These are phyloP conservation scores for Sminthurinus aureus DNA, from an alignment of 2,888 invertebrate genomes.

Conservation along the genomic window DNA sequence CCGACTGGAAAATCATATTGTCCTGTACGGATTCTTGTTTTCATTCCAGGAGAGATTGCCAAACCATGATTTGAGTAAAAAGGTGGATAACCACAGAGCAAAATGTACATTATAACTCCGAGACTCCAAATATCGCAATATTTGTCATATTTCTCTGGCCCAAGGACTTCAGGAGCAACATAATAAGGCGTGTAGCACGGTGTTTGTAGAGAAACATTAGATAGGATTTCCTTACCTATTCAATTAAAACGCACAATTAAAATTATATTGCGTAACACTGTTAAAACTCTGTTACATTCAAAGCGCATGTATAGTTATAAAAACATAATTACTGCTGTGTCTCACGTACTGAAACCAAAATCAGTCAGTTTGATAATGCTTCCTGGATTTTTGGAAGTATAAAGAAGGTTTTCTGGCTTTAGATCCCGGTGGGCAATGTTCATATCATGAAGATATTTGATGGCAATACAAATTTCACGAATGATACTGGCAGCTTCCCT, in stretches of 20 bases:
- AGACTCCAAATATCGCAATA: constrained; percentile 94
- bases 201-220: constrained; percentile 90
- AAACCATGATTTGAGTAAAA: constrained; percentile 91
- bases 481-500: constrained; percentile 84
- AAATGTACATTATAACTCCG: constrained; percentile 98
- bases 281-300: no score
- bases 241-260: no score
- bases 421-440: constrained; percentile 97
- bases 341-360: constrained; percentile 81
- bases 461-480: constrained; percentile 94
- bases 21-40: constrained; percentile 91
- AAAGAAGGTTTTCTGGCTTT: constrained; percentile 77
- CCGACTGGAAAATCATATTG: constrained; percentile 97
- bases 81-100: constrained; percentile 96
- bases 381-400: constrained; percentile 72
- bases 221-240: constrained; percentile 85
- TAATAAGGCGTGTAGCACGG: constrained; percentile 92
- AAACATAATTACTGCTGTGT: neutral
- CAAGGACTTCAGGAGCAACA: constrained; percentile 83
- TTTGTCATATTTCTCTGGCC: constrained; percentile 97
- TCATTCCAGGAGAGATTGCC: constrained; percentile 99
- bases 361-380: constrained; percentile 94
- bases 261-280: no score
- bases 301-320: no score
- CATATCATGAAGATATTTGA: constrained; percentile 89